phyloP scores from a whole-genome alignment of 1,140 invertebrate genomes.

The Augochlora pura region DNA sequence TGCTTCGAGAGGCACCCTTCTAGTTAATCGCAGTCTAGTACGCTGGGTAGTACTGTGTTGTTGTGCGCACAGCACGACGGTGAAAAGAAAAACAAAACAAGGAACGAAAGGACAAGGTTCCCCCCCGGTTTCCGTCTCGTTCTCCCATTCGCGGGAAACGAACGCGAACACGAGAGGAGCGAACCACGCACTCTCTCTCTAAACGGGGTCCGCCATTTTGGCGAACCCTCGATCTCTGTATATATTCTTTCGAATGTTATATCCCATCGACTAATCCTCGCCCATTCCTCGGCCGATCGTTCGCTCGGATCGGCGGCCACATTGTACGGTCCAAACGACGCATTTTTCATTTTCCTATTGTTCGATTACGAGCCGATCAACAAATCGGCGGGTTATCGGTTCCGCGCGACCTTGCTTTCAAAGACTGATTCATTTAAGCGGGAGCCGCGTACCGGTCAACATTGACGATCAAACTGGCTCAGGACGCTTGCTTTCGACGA shows the following conservation, averaged over 20 bases:
- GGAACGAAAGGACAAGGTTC: background rate
- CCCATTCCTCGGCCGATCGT: background rate
- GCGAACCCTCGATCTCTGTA: background rate
- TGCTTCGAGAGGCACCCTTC: slow-evolving; percentile 71
- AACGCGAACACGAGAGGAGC: background rate
- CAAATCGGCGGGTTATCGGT: slow-evolving; percentile 20
- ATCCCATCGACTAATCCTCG: background rate
- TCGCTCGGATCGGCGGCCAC: background rate
- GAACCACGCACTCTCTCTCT: background rate
- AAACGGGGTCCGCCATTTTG: background rate
- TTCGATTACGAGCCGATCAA: slow-evolving; percentile 11
- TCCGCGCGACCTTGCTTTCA: slow-evolving; percentile 40
- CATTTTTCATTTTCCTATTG: slow-evolving; percentile 13
- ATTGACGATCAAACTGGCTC: slow-evolving; percentile 20
- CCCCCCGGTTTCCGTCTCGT: slow-evolving; percentile 34
- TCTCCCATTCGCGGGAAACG: slow-evolving; percentile 1
- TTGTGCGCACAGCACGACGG: slow-evolving; percentile 38
- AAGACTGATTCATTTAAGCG: slow-evolving; percentile 64
- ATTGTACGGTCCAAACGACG: background rate
- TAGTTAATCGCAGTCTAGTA: slow-evolving; percentile 77
- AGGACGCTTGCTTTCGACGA: background rate
- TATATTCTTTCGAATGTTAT: slow-evolving; percentile 2
- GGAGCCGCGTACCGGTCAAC: slow-evolving; percentile 6
- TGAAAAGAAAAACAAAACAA: background rate
- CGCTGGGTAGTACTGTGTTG: slow-evolving; percentile 73